phyloP scores from a whole-genome alignment of 2,113 vertebrate genomes.

The Sialia sialis region DNA sequence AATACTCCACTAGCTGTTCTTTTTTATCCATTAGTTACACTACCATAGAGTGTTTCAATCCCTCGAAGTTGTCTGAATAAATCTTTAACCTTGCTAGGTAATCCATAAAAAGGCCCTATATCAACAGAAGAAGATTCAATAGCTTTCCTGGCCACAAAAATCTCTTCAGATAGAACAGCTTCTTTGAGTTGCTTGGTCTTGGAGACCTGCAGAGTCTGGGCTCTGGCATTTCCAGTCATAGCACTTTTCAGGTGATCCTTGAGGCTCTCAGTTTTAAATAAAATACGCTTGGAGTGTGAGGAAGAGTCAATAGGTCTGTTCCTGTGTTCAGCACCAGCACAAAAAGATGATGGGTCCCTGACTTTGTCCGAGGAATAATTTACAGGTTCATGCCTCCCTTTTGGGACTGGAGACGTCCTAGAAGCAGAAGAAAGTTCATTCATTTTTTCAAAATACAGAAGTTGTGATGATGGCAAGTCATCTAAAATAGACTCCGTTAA shows the following conservation, averaged over 20 bases:
- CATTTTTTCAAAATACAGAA: slow-evolving; percentile 53
- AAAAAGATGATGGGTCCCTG: not conserved
- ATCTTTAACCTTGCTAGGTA: slow-evolving; percentile 91
- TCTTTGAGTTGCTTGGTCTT: slow-evolving; percentile 80
- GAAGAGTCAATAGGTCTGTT: not conserved
- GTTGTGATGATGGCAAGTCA: slow-evolving; percentile 80
- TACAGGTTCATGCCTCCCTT: not conserved
- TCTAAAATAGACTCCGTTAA: slow-evolving; percentile 43
- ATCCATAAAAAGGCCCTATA: slow-evolving; percentile 92
- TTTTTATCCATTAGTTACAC: not conserved
- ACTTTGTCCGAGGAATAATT: not conserved
- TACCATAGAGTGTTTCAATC: slow-evolving; percentile 92
- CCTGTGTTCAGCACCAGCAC: not conserved
- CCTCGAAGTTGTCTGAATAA: slow-evolving; percentile 82
- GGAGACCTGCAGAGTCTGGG: slow-evolving; percentile 69
- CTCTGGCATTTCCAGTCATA: slow-evolving; percentile 86
- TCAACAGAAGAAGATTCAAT: slow-evolving; percentile 76
- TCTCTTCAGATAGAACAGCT: slow-evolving; percentile 82
- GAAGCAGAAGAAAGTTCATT: not conserved
- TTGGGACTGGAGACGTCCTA: not conserved
- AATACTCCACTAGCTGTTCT: not conserved
- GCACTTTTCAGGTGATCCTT: slow-evolving; percentile 85
- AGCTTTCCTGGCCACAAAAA: slow-evolving; percentile 78
- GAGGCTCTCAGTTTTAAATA: slow-evolving; percentile 75
- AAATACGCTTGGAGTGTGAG: not conserved